Evolutionary conservation across 2,888 invertebrate species (phyloP), one percentile per base, ranked within the genome.

Genomic region (Dryocosmus kuriphilus): DNA sequence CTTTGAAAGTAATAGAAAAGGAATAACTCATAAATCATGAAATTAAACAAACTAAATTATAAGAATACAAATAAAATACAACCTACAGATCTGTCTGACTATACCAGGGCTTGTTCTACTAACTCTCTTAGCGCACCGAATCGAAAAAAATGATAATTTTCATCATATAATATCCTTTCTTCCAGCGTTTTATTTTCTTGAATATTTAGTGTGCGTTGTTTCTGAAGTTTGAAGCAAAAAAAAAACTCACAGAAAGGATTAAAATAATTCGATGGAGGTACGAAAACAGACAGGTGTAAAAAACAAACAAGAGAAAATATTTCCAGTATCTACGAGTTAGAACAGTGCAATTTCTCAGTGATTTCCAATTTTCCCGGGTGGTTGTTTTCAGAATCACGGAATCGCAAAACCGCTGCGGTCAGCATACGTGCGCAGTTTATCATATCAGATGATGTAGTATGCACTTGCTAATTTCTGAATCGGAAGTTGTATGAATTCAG

Each of bases 321-420:
- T 57, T 14, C 24, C 14, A 1, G 6, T 24, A n/a, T n/a, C n/a
- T n/a, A 24, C 22, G 16, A 6, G 2, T 27, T 24, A 24, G 24
- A 14, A 57, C 1, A 24, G 24, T 41, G 79, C 83, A 83, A 85
- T 86, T 85, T 85, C 80, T 81, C 77, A 80, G 79, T 84, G 86
- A 88, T 88, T 87, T 89, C 84, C 86, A 88, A 89, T 89, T 87
- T 88, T 86, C 85, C 83, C 85, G 84, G 80, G 74, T 81, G 81
- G 81, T 80, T 80, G 77, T 79, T 41, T 79, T 75, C 61, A 71
- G 75, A 78, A 82, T 80, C 79, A 79, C 81, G 78, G 77, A 79
- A 73, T 81, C 71, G 81, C 82, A 78, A 83, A 84, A 85, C 83
- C 83, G 77, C 83, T 81, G 82, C 76, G 83, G 87, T 83, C 78